Conservation (phyloP, 2,113 vertebrate species). For the Egretta garzetta region DNA sequence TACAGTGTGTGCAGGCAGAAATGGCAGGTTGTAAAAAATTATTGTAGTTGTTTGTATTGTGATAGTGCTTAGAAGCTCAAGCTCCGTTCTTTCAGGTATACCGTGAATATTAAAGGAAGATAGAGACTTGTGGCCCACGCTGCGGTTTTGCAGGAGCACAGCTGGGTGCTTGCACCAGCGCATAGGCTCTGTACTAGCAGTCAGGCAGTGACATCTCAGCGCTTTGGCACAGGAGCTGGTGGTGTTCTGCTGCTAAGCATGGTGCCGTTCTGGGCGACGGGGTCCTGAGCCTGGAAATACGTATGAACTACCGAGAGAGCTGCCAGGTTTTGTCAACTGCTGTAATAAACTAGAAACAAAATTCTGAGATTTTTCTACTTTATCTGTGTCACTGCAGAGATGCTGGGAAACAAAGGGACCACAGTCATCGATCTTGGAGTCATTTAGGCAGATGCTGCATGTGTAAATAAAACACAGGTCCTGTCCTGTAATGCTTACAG, state of each 20-base stretch:
- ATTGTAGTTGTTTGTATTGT: neutral
- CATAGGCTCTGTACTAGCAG: neutral
- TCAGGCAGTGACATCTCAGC: neutral
- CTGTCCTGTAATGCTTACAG: neutral
- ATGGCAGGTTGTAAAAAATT: conserved; percentile 26
- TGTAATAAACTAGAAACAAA: neutral
- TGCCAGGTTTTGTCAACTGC: neutral
- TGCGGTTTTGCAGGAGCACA: neutral
- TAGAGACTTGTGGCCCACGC: neutral
- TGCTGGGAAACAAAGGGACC: neutral
- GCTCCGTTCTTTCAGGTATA: neutral
- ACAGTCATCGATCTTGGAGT: neutral
- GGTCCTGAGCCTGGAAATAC: neutral
- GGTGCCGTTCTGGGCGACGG: neutral
- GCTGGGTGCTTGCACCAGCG: neutral
- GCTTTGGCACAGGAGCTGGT: neutral
- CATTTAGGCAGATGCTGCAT: neutral
- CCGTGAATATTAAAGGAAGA: neutral
- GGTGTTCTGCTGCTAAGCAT: neutral
- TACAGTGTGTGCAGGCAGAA: neutral
- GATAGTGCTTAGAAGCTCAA: neutral
- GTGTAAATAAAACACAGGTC: neutral
- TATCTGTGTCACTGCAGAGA: neutral
- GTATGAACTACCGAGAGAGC: neutral
- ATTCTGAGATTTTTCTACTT: neutral